Evolutionary conservation across 2,888 invertebrate species (phyloP).

Genomic region (Lingula anatina): DNA sequence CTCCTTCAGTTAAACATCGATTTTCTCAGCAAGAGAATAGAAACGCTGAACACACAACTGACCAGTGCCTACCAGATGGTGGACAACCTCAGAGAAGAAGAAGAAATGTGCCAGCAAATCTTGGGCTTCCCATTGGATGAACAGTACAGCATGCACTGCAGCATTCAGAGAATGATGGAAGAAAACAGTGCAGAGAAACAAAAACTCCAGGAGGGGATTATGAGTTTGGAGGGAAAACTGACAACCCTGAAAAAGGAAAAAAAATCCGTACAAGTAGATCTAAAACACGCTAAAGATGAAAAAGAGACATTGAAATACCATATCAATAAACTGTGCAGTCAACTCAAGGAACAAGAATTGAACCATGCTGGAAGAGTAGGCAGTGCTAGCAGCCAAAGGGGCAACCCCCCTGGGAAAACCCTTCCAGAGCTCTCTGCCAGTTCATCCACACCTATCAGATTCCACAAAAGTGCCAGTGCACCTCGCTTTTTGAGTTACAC

Average conservation of each 20-base stretch:
- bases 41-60: neutral
- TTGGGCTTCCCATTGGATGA: neutral
- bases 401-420: neutral
- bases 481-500: too few relatives aligned
- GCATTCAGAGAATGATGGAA: neutral
- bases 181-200: neutral
- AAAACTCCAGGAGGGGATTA: neutral
- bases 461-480: neutral
- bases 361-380: neutral
- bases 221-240: neutral
- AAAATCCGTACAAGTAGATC: neutral
- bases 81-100: neutral
- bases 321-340: neutral
- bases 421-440: neutral
- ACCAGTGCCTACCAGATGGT: neutral
- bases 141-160: neutral
- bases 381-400: neutral
- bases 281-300: neutral
- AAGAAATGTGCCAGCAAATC: neutral
- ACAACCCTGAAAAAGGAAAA: neutral
- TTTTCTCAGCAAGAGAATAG: neutral
- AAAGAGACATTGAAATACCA: neutral
- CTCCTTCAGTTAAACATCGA: neutral
- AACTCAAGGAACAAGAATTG: neutral
- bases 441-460: neutral